Evolutionary conservation across 2,888 invertebrate species (phyloP).

Genomic region (Apamea epomidion): DNA sequence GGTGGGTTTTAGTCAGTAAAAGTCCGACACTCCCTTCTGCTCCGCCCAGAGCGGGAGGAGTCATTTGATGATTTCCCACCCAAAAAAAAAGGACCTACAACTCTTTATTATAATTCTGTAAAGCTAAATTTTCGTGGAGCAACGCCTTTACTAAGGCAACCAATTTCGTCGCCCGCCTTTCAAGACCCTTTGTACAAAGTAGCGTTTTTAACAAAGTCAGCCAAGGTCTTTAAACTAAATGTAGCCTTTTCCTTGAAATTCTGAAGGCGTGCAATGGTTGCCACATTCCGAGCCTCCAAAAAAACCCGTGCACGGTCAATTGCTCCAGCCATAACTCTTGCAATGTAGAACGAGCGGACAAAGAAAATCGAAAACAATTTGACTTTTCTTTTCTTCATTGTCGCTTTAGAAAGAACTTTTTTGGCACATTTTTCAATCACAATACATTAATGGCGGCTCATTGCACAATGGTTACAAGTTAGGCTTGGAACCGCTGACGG

Average conservation of each 20-base stretch:
- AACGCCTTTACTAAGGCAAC: neutral
- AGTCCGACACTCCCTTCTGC: no score
- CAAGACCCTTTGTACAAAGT: constrained; percentile 21
- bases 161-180: neutral
- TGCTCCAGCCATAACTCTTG: constrained; percentile 45
- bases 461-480: constrained; percentile 36
- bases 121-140: neutral
- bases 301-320: constrained; percentile 60
- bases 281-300: constrained; percentile 43
- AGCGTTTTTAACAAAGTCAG: constrained; percentile 21
- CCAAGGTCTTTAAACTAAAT: constrained; percentile 29
- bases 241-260: constrained; percentile 47
- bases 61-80: no score
- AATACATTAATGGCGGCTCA: constrained; percentile 49
- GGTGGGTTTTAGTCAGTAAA: no score
- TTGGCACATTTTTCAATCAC: constrained; percentile 58
- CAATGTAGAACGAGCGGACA: constrained; percentile 43
- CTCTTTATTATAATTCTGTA: no score
- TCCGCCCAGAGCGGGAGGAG: no score
- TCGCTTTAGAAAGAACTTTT: constrained; percentile 33
- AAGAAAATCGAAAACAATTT: constrained; percentile 57
- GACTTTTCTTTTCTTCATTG: constrained; percentile 54
- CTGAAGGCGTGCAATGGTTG: constrained; percentile 42
- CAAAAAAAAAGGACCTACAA: no score
- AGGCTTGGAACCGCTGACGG: neutral